Conservation (phyloP, 2,797 vertebrate genomes). For the Cyprinella venusta region DNA sequence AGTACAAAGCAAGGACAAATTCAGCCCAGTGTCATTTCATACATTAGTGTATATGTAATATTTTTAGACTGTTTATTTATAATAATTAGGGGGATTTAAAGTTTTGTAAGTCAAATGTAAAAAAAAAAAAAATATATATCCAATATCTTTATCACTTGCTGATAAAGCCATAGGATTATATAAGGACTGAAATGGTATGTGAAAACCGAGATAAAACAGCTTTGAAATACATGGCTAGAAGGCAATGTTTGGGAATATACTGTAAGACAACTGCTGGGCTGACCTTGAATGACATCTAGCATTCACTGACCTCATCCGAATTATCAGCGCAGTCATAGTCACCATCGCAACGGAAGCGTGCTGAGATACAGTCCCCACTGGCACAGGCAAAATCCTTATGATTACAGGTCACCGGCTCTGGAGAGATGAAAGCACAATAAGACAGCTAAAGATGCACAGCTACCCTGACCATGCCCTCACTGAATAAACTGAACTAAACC, state of each 20-base stretch:
- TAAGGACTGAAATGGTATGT: neutral
- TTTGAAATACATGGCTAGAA: neutral
- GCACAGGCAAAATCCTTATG: constrained; percentile 94
- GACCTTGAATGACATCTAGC: constrained; percentile 22
- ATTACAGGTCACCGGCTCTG: constrained; percentile 94
- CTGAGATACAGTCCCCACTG: constrained; percentile 95
- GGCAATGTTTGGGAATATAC: neutral
- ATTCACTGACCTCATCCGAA: constrained; percentile 89
- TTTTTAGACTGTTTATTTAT: neutral
- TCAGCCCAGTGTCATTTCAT: neutral
- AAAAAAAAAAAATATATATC: neutral
- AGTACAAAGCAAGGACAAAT: neutral
- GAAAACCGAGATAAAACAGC: neutral
- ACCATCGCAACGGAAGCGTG: constrained; percentile 94
- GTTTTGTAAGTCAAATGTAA: neutral
- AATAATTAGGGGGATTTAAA: neutral
- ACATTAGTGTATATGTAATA: neutral
- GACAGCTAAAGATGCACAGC: constrained; percentile 13
- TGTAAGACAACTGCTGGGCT: constrained; percentile 18
- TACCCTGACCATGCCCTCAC: neutral
- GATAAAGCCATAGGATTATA: neutral
- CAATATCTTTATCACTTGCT: neutral
- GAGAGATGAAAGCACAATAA: constrained; percentile 32
- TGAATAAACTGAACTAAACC: constrained; percentile 10
- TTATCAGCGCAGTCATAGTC: constrained; percentile 97